Percentiles rank a stretch among this genome's conserved stretches.
These are phyloP conservation scores for Drosophila sucinea DNA, from an alignment of 1,140 invertebrate species.

Conservation along the genomic window DNA sequence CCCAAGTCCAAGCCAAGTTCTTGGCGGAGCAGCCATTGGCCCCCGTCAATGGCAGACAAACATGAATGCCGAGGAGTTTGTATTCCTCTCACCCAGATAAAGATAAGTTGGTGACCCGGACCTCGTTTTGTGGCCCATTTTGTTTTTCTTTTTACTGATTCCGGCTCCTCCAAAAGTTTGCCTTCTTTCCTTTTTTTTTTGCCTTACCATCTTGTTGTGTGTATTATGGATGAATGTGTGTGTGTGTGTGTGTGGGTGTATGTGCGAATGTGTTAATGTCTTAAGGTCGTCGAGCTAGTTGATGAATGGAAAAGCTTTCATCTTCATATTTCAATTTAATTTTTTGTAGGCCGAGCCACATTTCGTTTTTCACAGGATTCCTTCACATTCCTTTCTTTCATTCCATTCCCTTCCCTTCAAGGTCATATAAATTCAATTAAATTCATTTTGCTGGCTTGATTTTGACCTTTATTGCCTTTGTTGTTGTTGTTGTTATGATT, in stretches of 20 bases:
- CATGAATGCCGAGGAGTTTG: slow-evolving; percentile 24
- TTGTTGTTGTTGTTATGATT: slow-evolving; percentile 3
- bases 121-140: slow-evolving; percentile 60
- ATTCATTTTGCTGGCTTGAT: slow-evolving; percentile 28
- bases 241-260: slow-evolving; percentile 18
- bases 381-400: not conserved
- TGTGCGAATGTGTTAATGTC: slow-evolving; percentile 77
- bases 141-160: slow-evolving; percentile 55
- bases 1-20: slow-evolving; percentile 19
- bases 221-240: slow-evolving; percentile 47
- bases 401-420: slow-evolving; percentile 22
- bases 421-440: slow-evolving; percentile 64
- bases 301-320: slow-evolving; percentile 75
- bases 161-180: slow-evolving; percentile 27
- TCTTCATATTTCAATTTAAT: slow-evolving; percentile 78
- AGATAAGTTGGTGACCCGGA: slow-evolving; percentile 69
- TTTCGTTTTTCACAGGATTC: slow-evolving; percentile 36
- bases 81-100: slow-evolving; percentile 45
- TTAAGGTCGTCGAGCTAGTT: slow-evolving; percentile 58
- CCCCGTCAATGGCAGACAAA: slow-evolving; percentile 68
- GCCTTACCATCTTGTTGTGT: slow-evolving; percentile 28
- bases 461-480: slow-evolving; percentile 10
- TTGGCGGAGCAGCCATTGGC: slow-evolving; percentile 2
- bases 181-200: slow-evolving; percentile 27
- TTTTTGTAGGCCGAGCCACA: slow-evolving; percentile 27